Evolutionary conservation across 2,888 invertebrate genomes (phyloP).

Genomic region (Coelinius sp.): DNA sequence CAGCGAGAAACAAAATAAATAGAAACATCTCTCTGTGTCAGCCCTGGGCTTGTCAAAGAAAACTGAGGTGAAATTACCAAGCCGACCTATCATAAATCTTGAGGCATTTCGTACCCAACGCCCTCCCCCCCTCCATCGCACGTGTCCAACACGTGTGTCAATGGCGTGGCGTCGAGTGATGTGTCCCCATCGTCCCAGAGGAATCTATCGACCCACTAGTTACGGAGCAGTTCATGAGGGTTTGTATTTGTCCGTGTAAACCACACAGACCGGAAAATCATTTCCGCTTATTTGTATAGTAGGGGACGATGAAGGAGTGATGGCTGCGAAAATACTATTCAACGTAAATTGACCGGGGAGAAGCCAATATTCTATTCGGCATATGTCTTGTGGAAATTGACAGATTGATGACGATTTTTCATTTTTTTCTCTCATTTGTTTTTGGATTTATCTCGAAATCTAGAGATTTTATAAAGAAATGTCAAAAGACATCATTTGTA

Average conservation of each 20-base stretch:
- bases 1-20: background rate
- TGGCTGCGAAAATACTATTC: background rate
- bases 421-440: too few species aligned
- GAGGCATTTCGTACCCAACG: background rate
- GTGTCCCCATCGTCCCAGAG: background rate
- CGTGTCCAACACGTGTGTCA: conserved; percentile 28
- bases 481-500: too few species aligned
- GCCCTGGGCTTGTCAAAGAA: background rate
- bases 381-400: background rate
- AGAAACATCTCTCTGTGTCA: background rate
- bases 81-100: conserved; percentile 16
- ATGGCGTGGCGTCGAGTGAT: background rate
- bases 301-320: background rate
- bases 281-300: background rate
- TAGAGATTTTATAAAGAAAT: too few species aligned
- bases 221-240: background rate
- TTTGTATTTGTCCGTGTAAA: background rate
- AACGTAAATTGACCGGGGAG: background rate
- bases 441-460: too few species aligned
- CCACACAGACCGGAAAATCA: background rate
- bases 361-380: background rate
- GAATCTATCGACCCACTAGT: background rate
- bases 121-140: background rate
- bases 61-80: conserved; percentile 7
- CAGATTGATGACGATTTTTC: background rate